Conservation (phyloP, 1,140 invertebrate genomes). For the Pogonognathellus flavescens region DNA sequence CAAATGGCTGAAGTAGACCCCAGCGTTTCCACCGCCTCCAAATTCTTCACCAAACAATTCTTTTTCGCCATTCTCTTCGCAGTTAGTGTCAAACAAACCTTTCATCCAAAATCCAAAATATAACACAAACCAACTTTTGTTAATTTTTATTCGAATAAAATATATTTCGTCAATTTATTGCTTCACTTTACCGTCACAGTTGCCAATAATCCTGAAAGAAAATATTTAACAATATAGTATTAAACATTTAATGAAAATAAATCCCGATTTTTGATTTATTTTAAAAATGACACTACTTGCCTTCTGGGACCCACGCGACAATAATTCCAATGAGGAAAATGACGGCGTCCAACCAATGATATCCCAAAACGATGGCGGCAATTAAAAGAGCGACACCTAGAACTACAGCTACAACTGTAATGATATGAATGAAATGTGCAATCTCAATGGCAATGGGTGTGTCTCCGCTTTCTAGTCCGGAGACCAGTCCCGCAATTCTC, state of each 20-base stretch:
- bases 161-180: neutral
- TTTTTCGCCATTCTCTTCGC: conserved; percentile 71
- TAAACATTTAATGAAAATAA: neutral
- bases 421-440: conserved; percentile 72
- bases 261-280: neutral
- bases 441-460: conserved; percentile 72
- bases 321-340: conserved; percentile 84
- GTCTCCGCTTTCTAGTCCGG: conserved; percentile 71
- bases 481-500: conserved; percentile 73
- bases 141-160: neutral
- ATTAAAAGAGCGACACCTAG: conserved; percentile 69
- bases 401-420: conserved; percentile 71
- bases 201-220: neutral
- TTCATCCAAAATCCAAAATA: conserved; percentile 73
- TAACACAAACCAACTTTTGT: neutral
- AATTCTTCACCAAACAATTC: conserved; percentile 79
- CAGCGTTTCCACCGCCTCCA: conserved; percentile 78
- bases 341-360: conserved; percentile 80
- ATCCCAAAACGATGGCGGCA: conserved; percentile 70
- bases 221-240: neutral
- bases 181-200: neutral
- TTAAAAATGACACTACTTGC: conserved; percentile 84
- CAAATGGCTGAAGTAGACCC: conserved; percentile 71
- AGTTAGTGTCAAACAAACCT: conserved; percentile 72
- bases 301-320: conserved; percentile 87